Conservation (phyloP, 2,797 vertebrate species). For the Molossus alvarezi region DNA sequence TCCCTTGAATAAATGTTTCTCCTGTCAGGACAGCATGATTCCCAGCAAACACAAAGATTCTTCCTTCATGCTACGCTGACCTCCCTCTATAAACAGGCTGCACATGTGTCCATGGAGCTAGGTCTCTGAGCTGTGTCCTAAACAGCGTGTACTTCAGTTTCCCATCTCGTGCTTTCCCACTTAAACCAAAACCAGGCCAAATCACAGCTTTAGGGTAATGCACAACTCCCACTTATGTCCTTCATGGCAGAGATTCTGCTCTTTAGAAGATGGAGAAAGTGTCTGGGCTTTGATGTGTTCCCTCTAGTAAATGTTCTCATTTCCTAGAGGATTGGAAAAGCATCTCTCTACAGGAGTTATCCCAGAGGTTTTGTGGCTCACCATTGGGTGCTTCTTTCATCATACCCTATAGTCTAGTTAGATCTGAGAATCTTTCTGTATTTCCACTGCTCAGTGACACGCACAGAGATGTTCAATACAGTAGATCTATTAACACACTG, state of each 20-base stretch:
- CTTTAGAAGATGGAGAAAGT: conserved; percentile 21
- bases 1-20: neutral
- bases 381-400: conserved; percentile 17
- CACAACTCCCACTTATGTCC: conserved; percentile 50
- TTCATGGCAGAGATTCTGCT: conserved; percentile 55
- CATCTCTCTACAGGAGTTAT: neutral
- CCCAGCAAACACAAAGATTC: neutral
- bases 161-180: neutral
- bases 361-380: conserved; percentile 31
- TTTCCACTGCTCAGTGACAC: neutral
- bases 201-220: conserved; percentile 26
- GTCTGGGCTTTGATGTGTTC: neutral
- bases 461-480: neutral
- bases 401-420: neutral
- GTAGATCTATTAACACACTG: neutral
- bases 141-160: conserved; percentile 31
- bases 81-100: neutral
- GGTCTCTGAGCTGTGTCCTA: neutral
- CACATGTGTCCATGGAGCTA: neutral
- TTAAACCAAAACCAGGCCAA: conserved; percentile 13
- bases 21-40: neutral
- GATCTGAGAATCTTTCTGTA: neutral
- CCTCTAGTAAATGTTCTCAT: conserved; percentile 45
- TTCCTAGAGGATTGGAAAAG: conserved; percentile 56
- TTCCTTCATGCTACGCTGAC: neutral